Evolutionary conservation across 2,888 invertebrate species (phyloP).

Genomic region (Himalopsyche japonica): DNA sequence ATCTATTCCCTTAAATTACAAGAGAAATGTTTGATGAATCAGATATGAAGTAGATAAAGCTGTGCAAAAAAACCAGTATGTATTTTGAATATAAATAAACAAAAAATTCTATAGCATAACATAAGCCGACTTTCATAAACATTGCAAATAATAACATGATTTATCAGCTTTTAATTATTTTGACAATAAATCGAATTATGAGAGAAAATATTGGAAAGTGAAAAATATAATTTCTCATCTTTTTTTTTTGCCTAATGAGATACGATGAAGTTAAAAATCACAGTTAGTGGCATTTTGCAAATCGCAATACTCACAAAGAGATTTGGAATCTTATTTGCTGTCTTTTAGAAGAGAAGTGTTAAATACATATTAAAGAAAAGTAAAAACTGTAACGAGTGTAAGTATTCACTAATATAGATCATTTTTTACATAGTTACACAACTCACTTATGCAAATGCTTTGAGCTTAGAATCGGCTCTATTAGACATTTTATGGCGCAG

Average conservation of each 20-base stretch:
- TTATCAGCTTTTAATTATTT: not conserved
- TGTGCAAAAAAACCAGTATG: not conserved
- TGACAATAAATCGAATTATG: not conserved
- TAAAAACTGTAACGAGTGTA: not conserved
- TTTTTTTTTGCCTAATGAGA: not conserved
- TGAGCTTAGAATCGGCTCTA: not conserved
- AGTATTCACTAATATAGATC: not conserved
- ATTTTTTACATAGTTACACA: not conserved
- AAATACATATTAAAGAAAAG: not conserved
- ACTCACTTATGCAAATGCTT: not conserved
- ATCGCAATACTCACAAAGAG: not conserved
- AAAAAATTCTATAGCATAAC: not conserved
- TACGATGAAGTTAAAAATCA: not conserved
- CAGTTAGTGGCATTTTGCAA: not conserved
- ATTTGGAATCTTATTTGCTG: not conserved
- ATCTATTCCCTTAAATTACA: not conserved
- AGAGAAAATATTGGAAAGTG: not conserved
- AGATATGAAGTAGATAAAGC: not conserved
- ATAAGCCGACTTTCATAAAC: not conserved
- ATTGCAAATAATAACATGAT: not conserved
- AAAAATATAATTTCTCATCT: not conserved
- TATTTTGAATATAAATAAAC: not conserved
- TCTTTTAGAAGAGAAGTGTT: not conserved
- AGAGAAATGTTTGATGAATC: not conserved
- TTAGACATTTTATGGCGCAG: not conserved